Percentiles rank a stretch among this genome's conserved stretches.
phyloP scores from a whole-genome alignment of 2,888 invertebrate genomes.

The Emesis furor region DNA sequence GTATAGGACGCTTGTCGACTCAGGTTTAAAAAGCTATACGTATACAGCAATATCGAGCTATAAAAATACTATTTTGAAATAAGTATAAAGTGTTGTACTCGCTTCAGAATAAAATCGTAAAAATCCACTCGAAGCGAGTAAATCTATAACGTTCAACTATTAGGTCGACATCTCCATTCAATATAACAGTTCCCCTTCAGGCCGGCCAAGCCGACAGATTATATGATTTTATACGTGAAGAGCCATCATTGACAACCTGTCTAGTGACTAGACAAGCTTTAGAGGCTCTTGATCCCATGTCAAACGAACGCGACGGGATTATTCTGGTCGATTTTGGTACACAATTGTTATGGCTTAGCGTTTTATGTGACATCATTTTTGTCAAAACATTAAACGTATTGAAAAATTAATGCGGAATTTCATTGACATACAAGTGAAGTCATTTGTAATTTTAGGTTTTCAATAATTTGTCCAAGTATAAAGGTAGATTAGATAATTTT shows the following conservation, averaged over 20 bases:
- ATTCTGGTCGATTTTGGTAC: conserved; percentile 13
- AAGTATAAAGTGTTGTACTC: too few relatives aligned
- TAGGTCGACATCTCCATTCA: not conserved
- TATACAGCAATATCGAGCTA: too few relatives aligned
- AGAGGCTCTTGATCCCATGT: conserved; percentile 53
- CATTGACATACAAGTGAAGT: too few relatives aligned
- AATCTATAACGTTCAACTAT: not conserved
- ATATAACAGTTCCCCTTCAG: conserved; percentile 18
- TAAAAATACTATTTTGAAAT: too few relatives aligned
- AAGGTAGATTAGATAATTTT: too few relatives aligned
- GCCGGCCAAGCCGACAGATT: conserved; percentile 14
- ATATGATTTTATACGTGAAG: conserved; percentile 50
- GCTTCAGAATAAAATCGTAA: not conserved
- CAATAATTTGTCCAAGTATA: too few relatives aligned
- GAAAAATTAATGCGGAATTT: not conserved
- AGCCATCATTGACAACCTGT: conserved; percentile 55
- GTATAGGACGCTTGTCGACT: too few relatives aligned
- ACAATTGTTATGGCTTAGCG: conserved; percentile 14
- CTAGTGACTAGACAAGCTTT: conserved; percentile 51
- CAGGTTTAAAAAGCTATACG: too few relatives aligned
- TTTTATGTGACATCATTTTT: not conserved
- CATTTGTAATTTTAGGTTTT: too few relatives aligned
- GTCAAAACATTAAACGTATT: not conserved
- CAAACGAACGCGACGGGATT: conserved; percentile 35
- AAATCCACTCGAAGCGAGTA: not conserved